Percentiles rank a stretch among this genome's conserved stretches.
These are phyloP conservation scores for Hemicentrotus pulcherrimus DNA, from an alignment of 35 echinoderm and acorn worm genomes.

Conservation along the genomic window DNA sequence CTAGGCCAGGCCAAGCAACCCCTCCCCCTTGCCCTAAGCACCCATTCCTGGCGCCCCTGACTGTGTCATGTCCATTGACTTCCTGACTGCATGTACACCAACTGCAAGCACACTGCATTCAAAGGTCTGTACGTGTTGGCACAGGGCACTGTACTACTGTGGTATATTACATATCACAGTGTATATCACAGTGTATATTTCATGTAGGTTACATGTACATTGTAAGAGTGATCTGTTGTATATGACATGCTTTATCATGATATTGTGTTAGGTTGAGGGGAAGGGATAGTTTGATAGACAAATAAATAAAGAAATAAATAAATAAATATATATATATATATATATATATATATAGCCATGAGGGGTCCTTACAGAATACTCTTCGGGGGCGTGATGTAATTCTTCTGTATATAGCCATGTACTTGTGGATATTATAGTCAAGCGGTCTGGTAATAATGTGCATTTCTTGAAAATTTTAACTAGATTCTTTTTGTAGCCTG, in stretches of 20 bases:
- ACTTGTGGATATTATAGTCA: constrained; percentile 28
- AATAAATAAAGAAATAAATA: too few relatives aligned
- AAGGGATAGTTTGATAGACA: neutral
- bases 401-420: constrained; percentile 22
- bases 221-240: neutral
- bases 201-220: neutral
- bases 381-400: neutral
- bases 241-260: neutral
- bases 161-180: neutral
- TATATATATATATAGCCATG: neutral
- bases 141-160: neutral
- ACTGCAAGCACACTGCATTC: neutral
- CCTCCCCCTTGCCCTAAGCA: neutral
- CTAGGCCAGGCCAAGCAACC: neutral
- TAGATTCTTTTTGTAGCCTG: constrained; percentile 18
- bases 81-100: neutral
- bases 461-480: neutral
- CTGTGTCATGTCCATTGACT: neutral
- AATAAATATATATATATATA: too few relatives aligned
- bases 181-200: neutral
- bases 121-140: neutral
- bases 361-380: neutral
- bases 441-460: constrained; percentile 40
- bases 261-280: neutral
- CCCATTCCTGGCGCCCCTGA: neutral